Percentiles rank a stretch among this genome's conserved stretches.
These are phyloP conservation scores for Tachystola acroxantha DNA, from an alignment of 2,888 invertebrate species.

Conservation along the genomic window DNA sequence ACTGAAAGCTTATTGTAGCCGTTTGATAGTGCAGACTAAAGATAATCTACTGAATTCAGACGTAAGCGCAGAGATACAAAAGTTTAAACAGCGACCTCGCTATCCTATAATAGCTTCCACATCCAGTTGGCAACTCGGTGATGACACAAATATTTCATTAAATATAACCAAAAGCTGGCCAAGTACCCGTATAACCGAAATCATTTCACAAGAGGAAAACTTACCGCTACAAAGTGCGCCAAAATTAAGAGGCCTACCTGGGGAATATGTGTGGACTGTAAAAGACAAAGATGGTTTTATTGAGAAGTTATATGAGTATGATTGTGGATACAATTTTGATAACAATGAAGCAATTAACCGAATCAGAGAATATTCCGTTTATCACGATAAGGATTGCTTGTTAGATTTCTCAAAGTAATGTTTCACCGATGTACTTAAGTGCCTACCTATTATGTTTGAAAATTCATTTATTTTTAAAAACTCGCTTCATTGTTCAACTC, in stretches of 20 bases:
- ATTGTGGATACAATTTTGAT: constrained; percentile 42
- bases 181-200: constrained; percentile 21
- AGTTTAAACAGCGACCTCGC: constrained; percentile 35
- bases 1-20: constrained; percentile 50
- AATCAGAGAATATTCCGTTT: constrained; percentile 64
- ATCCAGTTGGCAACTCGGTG: constrained; percentile 11
- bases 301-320: constrained; percentile 61
- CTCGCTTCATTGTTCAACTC: no score
- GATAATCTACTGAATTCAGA: constrained; percentile 47
- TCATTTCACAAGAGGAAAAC: constrained; percentile 24
- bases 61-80: constrained; percentile 44
- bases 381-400: constrained; percentile 58
- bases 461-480: no score
- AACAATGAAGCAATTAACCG: constrained; percentile 52
- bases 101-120: constrained; percentile 4
- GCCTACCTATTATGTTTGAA: no score
- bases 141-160: neutral
- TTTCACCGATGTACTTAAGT: no score
- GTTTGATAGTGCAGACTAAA: constrained; percentile 48
- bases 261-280: constrained; percentile 60
- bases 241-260: constrained; percentile 52
- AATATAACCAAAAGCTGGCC: constrained; percentile 16
- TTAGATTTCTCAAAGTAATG: constrained; percentile 49
- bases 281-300: constrained; percentile 64
- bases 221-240: constrained; percentile 36